These are phyloP conservation scores for Nemapogon koenigi DNA, from an alignment of 2,888 invertebrate genomes.

Conservation along the genomic window DNA sequence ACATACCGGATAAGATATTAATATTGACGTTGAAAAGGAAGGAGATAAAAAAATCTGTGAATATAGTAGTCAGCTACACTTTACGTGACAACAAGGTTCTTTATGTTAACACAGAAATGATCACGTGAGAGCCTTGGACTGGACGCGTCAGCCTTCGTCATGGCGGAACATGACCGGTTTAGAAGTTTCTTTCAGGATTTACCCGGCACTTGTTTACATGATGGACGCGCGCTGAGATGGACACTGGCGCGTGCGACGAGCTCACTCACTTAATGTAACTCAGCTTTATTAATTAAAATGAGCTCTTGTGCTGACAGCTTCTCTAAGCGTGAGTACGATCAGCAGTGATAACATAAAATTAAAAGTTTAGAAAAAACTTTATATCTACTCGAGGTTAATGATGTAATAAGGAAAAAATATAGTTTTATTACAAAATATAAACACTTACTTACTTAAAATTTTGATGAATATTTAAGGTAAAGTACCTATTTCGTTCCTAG, in stretches of 20 bases:
- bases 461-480: too few species aligned
- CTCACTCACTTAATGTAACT: conserved; percentile 5
- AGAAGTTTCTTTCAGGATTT: conserved; percentile 5
- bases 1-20: conserved; percentile 45
- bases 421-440: too few species aligned
- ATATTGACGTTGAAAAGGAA: conserved; percentile 40
- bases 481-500: too few species aligned
- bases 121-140: conserved; percentile 48
- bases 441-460: too few species aligned
- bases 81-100: conserved; percentile 43
- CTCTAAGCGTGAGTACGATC: conserved; percentile 2
- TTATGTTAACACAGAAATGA: conserved; percentile 41
- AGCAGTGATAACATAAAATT: too few species aligned
- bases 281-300: conserved; percentile 7
- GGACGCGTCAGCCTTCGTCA: conserved; percentile 14
- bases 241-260: not conserved
- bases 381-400: too few species aligned
- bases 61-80: conserved; percentile 29
- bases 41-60: conserved; percentile 37
- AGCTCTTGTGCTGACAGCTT: conserved; percentile 1
- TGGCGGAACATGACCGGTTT: not conserved
- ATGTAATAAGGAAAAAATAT: too few species aligned
- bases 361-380: too few species aligned
- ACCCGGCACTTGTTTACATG: conserved; percentile 7
- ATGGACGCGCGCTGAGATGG: conserved; percentile 2